A percentile compares a stretch with the other conserved stretches of the same genome.
Evolutionary conservation across 1,140 invertebrate genomes (phyloP).

Genomic region (Carcinoscorpius rotundicauda): DNA sequence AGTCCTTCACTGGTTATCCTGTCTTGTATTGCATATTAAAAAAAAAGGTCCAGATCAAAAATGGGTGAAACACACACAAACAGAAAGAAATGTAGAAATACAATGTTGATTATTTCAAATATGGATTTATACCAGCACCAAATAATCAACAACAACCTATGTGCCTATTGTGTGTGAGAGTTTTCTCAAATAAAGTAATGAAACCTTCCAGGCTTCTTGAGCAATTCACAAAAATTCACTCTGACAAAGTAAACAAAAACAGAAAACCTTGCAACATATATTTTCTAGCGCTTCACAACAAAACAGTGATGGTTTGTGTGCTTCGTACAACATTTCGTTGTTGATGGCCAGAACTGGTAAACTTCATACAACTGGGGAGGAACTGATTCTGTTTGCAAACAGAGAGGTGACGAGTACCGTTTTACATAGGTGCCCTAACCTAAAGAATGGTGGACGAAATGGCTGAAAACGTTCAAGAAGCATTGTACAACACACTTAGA

Average conservation of each 20-base stretch:
- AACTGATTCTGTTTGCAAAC: conserved; percentile 11
- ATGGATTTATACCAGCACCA: conserved; percentile 12
- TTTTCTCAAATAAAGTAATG: conserved; percentile 14
- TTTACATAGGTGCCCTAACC: conserved; percentile 11
- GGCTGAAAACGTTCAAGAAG: conserved; percentile 5
- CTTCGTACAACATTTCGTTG: conserved; percentile 21
- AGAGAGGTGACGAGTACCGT: conserved; percentile 8
- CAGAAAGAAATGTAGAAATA: no score
- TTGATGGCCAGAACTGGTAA: conserved; percentile 19
- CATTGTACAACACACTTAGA: no score
- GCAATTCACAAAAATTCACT: conserved; percentile 10
- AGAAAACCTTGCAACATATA: not conserved
- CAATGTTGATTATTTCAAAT: conserved; percentile 11
- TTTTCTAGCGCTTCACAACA: not conserved
- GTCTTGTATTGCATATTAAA: no score
- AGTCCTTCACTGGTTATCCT: no score
- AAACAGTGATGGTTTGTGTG: conserved; percentile 15
- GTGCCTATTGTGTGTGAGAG: conserved; percentile 12
- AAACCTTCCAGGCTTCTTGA: conserved; percentile 10
- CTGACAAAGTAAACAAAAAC: conserved; percentile 7
- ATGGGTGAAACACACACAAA: no score
- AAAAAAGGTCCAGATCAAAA: no score
- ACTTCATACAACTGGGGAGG: conserved; percentile 16
- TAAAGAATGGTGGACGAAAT: conserved; percentile 14
- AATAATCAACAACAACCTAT: conserved; percentile 7